Evolutionary conservation across 2,888 invertebrate species (phyloP).

Genomic region (Melieria crassipennis): DNA sequence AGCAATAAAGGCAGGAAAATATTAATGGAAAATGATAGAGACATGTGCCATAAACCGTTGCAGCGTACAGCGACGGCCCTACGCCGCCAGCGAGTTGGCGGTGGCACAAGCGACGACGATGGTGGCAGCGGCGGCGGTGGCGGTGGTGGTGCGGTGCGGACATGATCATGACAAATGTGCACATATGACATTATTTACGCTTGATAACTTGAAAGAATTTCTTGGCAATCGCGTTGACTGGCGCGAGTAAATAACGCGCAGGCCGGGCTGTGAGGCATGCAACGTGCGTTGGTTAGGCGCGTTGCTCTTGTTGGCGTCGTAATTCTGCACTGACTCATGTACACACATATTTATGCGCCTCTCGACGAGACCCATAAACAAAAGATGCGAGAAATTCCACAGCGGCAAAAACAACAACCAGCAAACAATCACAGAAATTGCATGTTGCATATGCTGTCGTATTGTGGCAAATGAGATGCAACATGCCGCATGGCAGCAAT

Average conservation of each 20-base stretch:
- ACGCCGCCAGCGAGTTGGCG: too few species aligned
- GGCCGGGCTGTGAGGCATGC: too few species aligned
- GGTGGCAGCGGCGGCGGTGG: neutral
- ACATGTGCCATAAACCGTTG: too few species aligned
- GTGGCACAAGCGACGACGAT: neutral
- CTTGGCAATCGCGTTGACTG: constrained; percentile 27
- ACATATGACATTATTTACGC: constrained; percentile 47
- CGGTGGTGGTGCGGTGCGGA: too few species aligned
- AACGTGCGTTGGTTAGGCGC: too few species aligned
- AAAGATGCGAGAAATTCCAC: neutral
- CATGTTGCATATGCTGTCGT: neutral
- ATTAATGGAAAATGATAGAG: too few species aligned
- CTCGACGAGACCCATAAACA: neutral
- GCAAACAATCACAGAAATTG: neutral
- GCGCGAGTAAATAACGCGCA: neutral
- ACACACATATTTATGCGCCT: too few species aligned
- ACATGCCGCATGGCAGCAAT: neutral
- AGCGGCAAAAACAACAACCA: neutral
- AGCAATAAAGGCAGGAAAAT: too few species aligned
- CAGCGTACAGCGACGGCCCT: too few species aligned
- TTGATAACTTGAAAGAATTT: constrained; percentile 47
- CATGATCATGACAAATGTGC: constrained; percentile 37
- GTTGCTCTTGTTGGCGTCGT: neutral
- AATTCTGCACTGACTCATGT: neutral
- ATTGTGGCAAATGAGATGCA: constrained; percentile 9